A percentile compares a stretch with the other conserved stretches of the same genome.
phyloP scores from a whole-genome alignment of 2,888 invertebrate species.

The Sinelater perroti region DNA sequence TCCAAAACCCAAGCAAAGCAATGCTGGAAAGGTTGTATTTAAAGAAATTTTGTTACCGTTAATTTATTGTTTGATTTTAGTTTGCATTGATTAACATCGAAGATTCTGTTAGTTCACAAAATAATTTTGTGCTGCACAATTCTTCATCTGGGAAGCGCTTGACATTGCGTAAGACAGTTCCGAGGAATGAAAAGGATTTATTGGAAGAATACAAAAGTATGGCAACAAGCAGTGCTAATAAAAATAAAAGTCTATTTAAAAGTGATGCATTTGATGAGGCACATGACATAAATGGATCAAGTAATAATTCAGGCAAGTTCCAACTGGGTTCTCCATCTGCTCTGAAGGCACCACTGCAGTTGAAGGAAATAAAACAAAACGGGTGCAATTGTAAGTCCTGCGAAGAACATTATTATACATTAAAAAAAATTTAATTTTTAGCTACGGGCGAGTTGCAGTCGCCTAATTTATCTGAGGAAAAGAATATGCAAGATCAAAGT shows the following conservation, averaged over 20 bases:
- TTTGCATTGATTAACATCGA: conserved; percentile 17
- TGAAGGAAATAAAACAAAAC: too few species aligned
- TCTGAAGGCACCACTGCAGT: too few species aligned
- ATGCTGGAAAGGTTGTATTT: too few species aligned
- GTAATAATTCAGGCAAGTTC: too few species aligned
- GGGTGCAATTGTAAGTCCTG: too few species aligned
- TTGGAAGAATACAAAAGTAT: conserved; percentile 21
- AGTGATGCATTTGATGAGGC: neutral
- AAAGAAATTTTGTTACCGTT: too few species aligned
- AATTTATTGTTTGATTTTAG: conserved; percentile 3
- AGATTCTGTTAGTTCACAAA: conserved; percentile 4
- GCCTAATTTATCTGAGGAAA: too few species aligned
- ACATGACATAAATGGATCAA: neutral
- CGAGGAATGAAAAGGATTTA: conserved; percentile 16
- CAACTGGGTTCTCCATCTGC: too few species aligned
- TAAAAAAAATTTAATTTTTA: too few species aligned
- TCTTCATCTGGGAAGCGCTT: conserved; percentile 4
- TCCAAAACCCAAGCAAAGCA: neutral
- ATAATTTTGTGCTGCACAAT: neutral
- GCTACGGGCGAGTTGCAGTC: too few species aligned
- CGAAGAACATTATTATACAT: too few species aligned
- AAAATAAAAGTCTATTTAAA: conserved; percentile 11
- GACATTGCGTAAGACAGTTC: conserved; percentile 8
- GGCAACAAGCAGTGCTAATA: neutral
- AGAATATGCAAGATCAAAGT: neutral